These are phyloP conservation scores for Anguilla anguilla DNA, from an alignment of 2,797 vertebrate genomes.

Conservation along the genomic window DNA sequence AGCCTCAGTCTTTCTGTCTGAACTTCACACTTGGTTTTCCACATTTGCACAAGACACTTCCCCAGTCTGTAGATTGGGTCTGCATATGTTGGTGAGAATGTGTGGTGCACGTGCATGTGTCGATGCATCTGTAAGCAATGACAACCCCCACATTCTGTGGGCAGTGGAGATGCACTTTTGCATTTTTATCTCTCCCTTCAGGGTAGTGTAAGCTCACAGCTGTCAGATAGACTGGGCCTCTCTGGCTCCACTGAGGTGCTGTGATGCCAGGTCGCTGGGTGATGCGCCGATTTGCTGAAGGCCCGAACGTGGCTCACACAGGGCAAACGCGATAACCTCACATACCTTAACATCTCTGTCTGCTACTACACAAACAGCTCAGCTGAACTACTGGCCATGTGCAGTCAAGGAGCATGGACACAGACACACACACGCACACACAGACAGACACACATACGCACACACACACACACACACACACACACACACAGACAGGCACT, in stretches of 20 bases:
- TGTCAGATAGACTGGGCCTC: background rate
- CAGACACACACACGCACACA: background rate
- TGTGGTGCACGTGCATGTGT: background rate
- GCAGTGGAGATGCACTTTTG: background rate
- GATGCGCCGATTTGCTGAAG: background rate
- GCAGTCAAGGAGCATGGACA: background rate
- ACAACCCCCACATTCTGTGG: background rate
- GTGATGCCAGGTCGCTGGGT: background rate
- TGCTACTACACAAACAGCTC: background rate
- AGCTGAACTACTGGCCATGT: background rate
- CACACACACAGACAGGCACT: background rate
- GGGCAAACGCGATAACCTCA: background rate
- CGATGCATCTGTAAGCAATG: background rate
- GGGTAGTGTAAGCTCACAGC: conserved; percentile 7
- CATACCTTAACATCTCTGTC: background rate
- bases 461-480: conserved; percentile 22
- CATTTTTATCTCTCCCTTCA: background rate
- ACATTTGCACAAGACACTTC: background rate
- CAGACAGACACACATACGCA: background rate
- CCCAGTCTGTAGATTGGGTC: background rate
- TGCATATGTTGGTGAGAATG: background rate
- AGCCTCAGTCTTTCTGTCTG: background rate
- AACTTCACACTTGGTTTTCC: background rate
- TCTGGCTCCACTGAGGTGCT: background rate
- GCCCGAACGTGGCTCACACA: background rate